Evolutionary conservation across 2,797 vertebrate species (phyloP).

Genomic region (Mormyrops boulengeri): DNA sequence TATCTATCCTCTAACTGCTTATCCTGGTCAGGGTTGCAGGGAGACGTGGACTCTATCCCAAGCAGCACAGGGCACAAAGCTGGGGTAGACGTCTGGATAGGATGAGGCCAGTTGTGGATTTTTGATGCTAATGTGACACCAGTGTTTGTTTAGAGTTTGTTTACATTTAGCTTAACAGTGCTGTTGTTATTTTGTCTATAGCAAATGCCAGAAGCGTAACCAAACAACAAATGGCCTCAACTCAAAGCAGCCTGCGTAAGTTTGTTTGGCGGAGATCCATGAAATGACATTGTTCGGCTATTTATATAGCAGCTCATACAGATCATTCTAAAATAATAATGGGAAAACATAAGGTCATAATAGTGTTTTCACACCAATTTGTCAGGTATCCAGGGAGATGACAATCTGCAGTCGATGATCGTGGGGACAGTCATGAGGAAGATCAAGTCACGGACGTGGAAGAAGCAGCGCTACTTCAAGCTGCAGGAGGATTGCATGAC

Average conservation of each 20-base stretch:
- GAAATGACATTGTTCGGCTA: not conserved
- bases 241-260: conserved; percentile 47
- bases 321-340: not conserved
- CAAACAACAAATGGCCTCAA: conserved; percentile 46
- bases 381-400: conserved; percentile 69
- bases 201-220: conserved; percentile 46
- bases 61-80: not conserved
- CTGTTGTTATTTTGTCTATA: conserved; percentile 23
- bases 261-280: conserved; percentile 15
- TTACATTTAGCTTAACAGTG: not conserved
- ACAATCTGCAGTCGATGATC: conserved; percentile 74
- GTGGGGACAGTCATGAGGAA: conserved; percentile 77
- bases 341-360: not conserved
- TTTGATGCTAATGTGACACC: not conserved
- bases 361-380: not conserved
- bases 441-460: conserved; percentile 85
- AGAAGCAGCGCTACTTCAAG: conserved; percentile 80
- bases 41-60: not conserved
- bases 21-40: not conserved
- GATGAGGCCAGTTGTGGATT: not conserved
- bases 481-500: conserved; percentile 85
- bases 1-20: not conserved
- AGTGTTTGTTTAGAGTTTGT: not conserved
- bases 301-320: not conserved
- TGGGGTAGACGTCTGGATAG: not conserved